These are phyloP conservation scores for Theonella swinhoei DNA, from an alignment of 37 sponge, comb jelly and placozoan species.

Conservation along the genomic window DNA sequence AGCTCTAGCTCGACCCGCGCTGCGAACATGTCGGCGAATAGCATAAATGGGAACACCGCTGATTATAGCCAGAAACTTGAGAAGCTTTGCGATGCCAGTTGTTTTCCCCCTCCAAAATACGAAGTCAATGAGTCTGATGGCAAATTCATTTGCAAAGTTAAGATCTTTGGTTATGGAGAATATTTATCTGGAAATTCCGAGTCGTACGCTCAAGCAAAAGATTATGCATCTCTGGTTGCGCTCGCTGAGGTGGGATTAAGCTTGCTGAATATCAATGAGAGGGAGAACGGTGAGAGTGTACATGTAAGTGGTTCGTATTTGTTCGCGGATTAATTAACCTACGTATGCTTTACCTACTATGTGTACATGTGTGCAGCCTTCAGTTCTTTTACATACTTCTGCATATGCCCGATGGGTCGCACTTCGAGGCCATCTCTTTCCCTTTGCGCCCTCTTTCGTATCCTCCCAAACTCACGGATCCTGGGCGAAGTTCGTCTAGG, in stretches of 20 bases:
- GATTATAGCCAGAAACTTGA: slow-evolving; percentile 7
- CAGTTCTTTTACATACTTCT: too few species aligned
- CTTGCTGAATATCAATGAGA: background rate
- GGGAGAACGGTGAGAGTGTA: background rate
- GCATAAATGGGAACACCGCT: background rate
- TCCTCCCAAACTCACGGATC: too few species aligned
- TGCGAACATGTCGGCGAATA: background rate
- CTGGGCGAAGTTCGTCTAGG: too few species aligned
- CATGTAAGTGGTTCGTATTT: too few species aligned
- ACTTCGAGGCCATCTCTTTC: too few species aligned
- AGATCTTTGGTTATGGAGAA: background rate
- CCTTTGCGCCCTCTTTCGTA: too few species aligned
- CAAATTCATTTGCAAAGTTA: slow-evolving; percentile 5
- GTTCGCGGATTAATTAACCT: too few species aligned
- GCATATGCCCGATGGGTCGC: too few species aligned
- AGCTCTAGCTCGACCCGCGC: background rate
- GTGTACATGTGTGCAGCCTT: too few species aligned
- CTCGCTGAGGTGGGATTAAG: slow-evolving; percentile 5
- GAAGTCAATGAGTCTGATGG: background rate
- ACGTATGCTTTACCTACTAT: too few species aligned
- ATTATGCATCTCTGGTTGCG: slow-evolving; percentile 26
- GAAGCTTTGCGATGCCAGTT: slow-evolving; percentile 1
- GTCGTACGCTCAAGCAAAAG: slow-evolving; percentile 12
- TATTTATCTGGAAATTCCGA: background rate
- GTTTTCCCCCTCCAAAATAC: slow-evolving; percentile 38